Conservation (phyloP, 2,888 invertebrate genomes). For the Malthinus flaveolus region DNA sequence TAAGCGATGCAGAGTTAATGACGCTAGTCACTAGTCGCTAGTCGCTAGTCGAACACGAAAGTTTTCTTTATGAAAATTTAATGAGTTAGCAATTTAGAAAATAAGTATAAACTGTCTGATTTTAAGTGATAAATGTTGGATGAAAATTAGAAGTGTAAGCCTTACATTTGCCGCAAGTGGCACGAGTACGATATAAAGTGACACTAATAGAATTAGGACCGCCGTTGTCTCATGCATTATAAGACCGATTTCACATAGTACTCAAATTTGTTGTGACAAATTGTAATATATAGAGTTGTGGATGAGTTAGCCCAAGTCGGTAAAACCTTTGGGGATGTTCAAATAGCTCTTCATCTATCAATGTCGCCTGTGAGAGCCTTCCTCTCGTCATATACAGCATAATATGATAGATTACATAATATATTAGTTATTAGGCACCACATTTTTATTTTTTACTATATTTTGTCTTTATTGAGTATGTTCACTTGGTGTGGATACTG, state of each 20-base stretch:
- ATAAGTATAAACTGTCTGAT: background rate
- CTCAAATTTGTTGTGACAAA: constrained; percentile 25
- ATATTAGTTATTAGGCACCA: constrained; percentile 18
- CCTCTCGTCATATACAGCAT: constrained; percentile 4
- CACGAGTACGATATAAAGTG: background rate
- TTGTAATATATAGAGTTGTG: constrained; percentile 20
- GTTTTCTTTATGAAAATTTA: no score
- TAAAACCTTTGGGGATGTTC: constrained; percentile 21
- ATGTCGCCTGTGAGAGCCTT: constrained; percentile 17
- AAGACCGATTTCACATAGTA: constrained; percentile 5
- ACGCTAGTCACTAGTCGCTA: no score
- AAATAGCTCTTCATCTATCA: constrained; percentile 18
- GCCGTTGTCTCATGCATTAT: constrained; percentile 2
- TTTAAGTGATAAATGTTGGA: background rate
- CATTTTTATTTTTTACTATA: constrained; percentile 8
- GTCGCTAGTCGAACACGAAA: no score
- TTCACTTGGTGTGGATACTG: no score
- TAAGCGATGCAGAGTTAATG: no score
- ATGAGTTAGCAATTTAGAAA: no score
- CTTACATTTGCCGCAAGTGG: background rate
- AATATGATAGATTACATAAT: constrained; percentile 24
- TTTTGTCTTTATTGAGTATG: no score
- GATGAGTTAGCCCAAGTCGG: constrained; percentile 21
- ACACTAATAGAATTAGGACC: constrained; percentile 9
- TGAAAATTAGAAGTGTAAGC: background rate